Evolutionary conservation across 2,888 invertebrate genomes (phyloP).

Genomic region (Cryptocephalus moraei): DNA sequence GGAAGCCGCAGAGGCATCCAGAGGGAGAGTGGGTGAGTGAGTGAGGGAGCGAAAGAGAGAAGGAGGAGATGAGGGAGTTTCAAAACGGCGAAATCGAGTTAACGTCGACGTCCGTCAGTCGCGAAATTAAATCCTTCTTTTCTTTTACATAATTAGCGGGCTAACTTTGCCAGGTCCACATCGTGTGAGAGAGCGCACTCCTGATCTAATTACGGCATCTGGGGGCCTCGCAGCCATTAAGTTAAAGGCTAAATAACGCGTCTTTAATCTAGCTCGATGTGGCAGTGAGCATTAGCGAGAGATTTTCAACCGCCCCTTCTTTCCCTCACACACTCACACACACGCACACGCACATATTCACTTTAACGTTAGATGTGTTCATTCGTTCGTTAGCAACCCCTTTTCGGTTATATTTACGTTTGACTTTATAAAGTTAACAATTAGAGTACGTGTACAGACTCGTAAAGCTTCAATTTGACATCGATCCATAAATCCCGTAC

Average conservation of each 20-base stretch:
- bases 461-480: too few species aligned
- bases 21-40: too few species aligned
- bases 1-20: too few species aligned
- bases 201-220: not conserved
- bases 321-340: not conserved
- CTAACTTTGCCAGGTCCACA: not conserved
- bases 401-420: too few species aligned
- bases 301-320: not conserved
- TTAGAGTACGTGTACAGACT: too few species aligned
- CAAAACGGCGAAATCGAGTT: not conserved
- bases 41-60: too few species aligned
- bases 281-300: not conserved
- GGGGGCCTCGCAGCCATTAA: not conserved
- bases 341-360: not conserved
- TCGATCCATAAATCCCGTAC: too few species aligned
- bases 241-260: not conserved
- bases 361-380: too few species aligned
- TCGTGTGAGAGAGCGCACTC: not conserved
- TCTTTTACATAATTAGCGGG: slow-evolving; percentile 9
- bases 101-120: not conserved
- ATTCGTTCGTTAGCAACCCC: too few species aligned
- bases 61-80: too few species aligned
- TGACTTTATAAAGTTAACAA: too few species aligned
- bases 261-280: not conserved
- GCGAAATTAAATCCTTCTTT: slow-evolving; percentile 11